These are phyloP conservation scores for Drosophila birchii DNA, from an alignment of 2,888 invertebrate genomes.

Conservation along the genomic window DNA sequence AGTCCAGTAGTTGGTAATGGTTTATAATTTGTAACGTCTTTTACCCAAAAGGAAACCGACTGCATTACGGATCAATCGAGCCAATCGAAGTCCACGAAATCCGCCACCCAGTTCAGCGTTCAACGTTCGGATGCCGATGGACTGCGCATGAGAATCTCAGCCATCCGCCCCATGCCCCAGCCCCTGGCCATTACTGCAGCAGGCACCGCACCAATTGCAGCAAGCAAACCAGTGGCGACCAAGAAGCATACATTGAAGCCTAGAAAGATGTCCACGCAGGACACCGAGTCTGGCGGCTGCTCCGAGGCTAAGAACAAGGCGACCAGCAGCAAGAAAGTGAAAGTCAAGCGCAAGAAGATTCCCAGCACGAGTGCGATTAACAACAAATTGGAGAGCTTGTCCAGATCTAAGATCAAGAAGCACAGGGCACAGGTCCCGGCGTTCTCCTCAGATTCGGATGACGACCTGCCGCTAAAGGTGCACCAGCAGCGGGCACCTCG, in stretches of 20 bases:
- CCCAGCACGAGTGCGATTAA: constrained; percentile 34
- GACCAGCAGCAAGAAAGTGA: constrained; percentile 78
- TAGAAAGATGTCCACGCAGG: constrained; percentile 63
- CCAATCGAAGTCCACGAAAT: constrained; percentile 73
- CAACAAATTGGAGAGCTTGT: constrained; percentile 44
- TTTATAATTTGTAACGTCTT: constrained; percentile 9
- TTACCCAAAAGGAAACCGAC: constrained; percentile 75
- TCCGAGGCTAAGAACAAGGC: constrained; percentile 68
- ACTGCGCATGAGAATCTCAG: constrained; percentile 85
- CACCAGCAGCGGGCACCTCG: constrained; percentile 80
- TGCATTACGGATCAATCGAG: constrained; percentile 82
- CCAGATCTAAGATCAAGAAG: constrained; percentile 23
- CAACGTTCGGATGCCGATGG: constrained; percentile 84
- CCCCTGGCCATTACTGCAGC: constrained; percentile 21
- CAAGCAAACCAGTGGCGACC: background rate
- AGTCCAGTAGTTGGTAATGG: background rate
- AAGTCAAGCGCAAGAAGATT: constrained; percentile 82
- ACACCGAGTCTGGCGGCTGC: constrained; percentile 76
- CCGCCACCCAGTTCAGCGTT: constrained; percentile 83
- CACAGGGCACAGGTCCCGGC: constrained; percentile 28
- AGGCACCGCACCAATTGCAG: constrained; percentile 4
- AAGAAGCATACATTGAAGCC: constrained; percentile 28
- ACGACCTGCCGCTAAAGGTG: constrained; percentile 74
- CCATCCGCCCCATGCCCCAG: constrained; percentile 73
- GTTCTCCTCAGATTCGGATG: constrained; percentile 80